These are phyloP conservation scores for Antheraea assamensis DNA, from an alignment of 2,888 invertebrate species.

Conservation along the genomic window DNA sequence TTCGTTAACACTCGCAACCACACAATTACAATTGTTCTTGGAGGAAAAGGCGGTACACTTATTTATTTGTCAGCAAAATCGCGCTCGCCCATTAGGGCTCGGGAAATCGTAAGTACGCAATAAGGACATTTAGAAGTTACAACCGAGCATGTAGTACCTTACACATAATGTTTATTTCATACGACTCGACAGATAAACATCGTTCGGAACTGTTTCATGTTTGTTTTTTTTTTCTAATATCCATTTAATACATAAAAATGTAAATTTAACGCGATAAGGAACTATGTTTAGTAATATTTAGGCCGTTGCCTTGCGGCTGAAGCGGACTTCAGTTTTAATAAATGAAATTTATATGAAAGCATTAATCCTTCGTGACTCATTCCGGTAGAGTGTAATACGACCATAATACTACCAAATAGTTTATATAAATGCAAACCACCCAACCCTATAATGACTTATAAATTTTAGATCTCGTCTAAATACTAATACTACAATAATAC, in stretches of 20 bases:
- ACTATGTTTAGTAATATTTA: background rate
- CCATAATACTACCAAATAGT: background rate
- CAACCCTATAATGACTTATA: background rate
- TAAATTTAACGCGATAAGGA: background rate
- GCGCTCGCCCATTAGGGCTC: constrained; percentile 66
- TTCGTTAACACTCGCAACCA: constrained; percentile 6
- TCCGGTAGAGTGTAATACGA: background rate
- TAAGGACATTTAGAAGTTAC: constrained; percentile 63
- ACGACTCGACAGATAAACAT: constrained; percentile 15
- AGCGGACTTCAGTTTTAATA: background rate
- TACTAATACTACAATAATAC: background rate
- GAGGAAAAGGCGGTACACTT: constrained; percentile 62
- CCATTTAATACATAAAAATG: background rate
- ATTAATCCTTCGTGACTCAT: constrained; percentile 1
- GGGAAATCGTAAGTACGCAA: constrained; percentile 70
- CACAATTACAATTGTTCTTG: constrained; percentile 57
- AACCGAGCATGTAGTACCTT: constrained; percentile 45
- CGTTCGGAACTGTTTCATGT: constrained; percentile 2
- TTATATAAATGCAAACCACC: background rate
- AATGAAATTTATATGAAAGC: background rate
- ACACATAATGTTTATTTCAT: constrained; percentile 54
- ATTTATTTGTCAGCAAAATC: constrained; percentile 79
- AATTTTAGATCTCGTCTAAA: background rate
- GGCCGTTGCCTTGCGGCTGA: background rate
- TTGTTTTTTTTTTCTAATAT: constrained; percentile 7